Evolutionary conservation across 2,888 invertebrate genomes (phyloP).

Genomic region (Melieria crassipennis): DNA sequence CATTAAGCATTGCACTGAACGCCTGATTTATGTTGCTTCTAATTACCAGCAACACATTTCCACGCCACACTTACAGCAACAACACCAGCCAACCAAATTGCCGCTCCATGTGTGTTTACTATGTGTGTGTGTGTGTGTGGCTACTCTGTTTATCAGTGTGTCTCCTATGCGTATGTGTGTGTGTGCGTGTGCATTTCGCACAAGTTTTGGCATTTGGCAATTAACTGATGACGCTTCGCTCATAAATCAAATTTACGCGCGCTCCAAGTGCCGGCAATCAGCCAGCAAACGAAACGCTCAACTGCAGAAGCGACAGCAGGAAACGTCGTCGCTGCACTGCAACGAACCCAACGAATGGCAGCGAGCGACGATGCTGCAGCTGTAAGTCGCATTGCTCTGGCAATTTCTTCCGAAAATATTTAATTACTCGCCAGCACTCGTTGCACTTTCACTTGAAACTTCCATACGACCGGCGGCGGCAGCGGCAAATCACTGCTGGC

Average conservation of each 20-base stretch:
- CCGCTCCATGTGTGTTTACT: not conserved
- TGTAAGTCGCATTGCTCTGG: too few species aligned
- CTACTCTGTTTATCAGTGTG: not conserved
- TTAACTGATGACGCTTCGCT: conserved; percentile 23
- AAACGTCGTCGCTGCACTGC: too few species aligned
- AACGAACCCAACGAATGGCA: too few species aligned
- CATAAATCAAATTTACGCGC: conserved; percentile 29
- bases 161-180: not conserved
- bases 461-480: too few species aligned
- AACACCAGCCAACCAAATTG: conserved; percentile 8
- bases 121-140: not conserved
- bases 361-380: too few species aligned
- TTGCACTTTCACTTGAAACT: too few species aligned
- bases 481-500: too few species aligned
- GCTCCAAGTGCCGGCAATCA: conserved; percentile 3
- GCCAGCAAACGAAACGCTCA: too few species aligned
- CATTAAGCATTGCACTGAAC: conserved; percentile 13
- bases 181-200: conserved; percentile 4
- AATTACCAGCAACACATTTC: conserved; percentile 3
- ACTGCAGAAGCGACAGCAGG: too few species aligned
- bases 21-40: conserved; percentile 18
- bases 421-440: too few species aligned
- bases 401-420: too few species aligned
- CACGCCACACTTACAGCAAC: not conserved
- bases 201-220: conserved; percentile 26